phyloP scores from a whole-genome alignment of 1,140 invertebrate genomes.

The Euborellia annulipes region DNA sequence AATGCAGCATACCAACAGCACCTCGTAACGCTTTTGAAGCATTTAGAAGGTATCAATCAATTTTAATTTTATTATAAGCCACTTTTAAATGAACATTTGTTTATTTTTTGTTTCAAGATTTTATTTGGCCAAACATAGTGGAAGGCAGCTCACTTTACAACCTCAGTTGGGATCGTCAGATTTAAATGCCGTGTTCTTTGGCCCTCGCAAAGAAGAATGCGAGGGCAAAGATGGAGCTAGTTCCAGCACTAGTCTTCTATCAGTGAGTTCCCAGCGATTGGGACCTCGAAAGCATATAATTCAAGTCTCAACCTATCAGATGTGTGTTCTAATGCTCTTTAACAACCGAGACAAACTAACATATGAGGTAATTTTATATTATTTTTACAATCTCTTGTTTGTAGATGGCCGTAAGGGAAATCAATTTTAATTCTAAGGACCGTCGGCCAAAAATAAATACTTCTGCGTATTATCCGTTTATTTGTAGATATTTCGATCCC shows the following conservation, averaged over 20 bases:
- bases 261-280: constrained; percentile 26
- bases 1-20: constrained; percentile 83
- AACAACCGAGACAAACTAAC: constrained; percentile 81
- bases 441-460: too few species aligned
- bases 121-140: constrained; percentile 96
- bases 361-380: constrained; percentile 50
- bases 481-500: too few species aligned
- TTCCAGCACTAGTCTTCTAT: constrained; percentile 33
- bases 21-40: constrained; percentile 87
- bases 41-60: constrained; percentile 79
- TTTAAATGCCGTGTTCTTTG: constrained; percentile 89
- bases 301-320: constrained; percentile 88
- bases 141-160: constrained; percentile 90
- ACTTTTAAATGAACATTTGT: too few species aligned
- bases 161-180: constrained; percentile 94
- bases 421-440: too few species aligned
- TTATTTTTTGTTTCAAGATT: constrained; percentile 51
- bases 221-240: constrained; percentile 44
- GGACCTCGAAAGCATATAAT: constrained; percentile 81
- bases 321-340: constrained; percentile 97
- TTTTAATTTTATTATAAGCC: too few species aligned
- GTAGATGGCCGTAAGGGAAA: too few species aligned
- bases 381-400: too few species aligned
- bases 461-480: too few species aligned
- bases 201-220: constrained; percentile 37